A percentile compares a stretch with the other conserved stretches of the same genome.
Evolutionary conservation across 1,140 invertebrate genomes (phyloP).

Genomic region (Cylas formicarius): DNA sequence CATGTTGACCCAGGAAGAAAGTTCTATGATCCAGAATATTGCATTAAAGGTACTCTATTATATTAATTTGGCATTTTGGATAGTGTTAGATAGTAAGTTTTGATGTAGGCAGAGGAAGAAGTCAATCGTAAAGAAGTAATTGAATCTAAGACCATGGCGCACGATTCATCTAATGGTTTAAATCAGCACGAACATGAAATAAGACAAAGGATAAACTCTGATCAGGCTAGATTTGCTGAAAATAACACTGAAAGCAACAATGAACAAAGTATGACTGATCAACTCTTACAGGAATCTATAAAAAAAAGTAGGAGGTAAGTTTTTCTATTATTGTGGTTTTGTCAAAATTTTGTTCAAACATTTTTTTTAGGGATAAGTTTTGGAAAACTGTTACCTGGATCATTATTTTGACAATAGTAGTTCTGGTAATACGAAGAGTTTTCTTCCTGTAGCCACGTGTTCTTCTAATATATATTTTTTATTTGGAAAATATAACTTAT

Average conservation of each 20-base stretch:
- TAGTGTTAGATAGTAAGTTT: not conserved
- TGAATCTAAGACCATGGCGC: slow-evolving; percentile 10
- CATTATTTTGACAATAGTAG: slow-evolving; percentile 32
- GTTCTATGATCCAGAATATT: slow-evolving; percentile 35
- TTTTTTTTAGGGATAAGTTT: slow-evolving; percentile 35
- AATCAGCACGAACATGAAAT: slow-evolving; percentile 9
- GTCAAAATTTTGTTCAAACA: too few relatives aligned
- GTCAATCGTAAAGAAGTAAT: slow-evolving; percentile 20
- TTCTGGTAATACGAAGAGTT: slow-evolving; percentile 32
- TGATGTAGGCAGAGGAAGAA: slow-evolving; percentile 30
- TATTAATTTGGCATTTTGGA: not conserved
- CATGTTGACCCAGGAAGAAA: slow-evolving; percentile 45
- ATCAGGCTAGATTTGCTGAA: slow-evolving; percentile 12
- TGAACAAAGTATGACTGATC: slow-evolving; percentile 1
- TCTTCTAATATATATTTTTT: too few relatives aligned
- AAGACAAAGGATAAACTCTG: slow-evolving; percentile 5
- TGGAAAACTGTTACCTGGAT: slow-evolving; percentile 35
- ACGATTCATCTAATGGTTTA: slow-evolving; percentile 9
- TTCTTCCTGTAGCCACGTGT: slow-evolving; percentile 33
- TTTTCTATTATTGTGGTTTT: too few relatives aligned
- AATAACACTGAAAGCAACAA: slow-evolving; percentile 14
- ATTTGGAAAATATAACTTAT: too few relatives aligned
- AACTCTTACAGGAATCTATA: not conserved
- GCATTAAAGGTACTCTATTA: slow-evolving; percentile 33
- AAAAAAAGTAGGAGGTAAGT: slow-evolving; percentile 8